These are phyloP conservation scores for Tribolium freemani DNA, from an alignment of 2,888 invertebrate genomes.

Conservation along the genomic window DNA sequence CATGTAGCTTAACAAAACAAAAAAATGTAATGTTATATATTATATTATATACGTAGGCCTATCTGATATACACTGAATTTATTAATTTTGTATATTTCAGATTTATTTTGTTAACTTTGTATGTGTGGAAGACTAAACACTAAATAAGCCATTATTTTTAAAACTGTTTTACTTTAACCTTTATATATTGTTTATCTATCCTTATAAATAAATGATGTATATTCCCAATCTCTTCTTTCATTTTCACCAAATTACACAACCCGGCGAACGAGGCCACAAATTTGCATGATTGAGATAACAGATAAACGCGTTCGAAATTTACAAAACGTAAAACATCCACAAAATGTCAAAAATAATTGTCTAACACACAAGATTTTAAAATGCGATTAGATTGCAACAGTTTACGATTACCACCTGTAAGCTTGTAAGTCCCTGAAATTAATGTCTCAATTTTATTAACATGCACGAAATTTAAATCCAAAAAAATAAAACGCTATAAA, in stretches of 20 bases:
- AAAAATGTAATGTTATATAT: constrained; percentile 56
- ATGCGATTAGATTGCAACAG: neutral
- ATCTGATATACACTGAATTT: constrained; percentile 64
- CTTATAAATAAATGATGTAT: constrained; percentile 63
- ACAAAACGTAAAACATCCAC: neutral
- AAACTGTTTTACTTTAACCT: constrained; percentile 56
- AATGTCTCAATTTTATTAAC: neutral
- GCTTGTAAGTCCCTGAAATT: neutral
- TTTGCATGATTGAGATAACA: constrained; percentile 5
- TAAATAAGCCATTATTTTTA: constrained; percentile 56
- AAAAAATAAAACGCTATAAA: too few relatives aligned
- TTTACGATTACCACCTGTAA: neutral
- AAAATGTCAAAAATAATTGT: neutral
- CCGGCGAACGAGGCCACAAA: neutral
- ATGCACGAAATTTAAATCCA: neutral
- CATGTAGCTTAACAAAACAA: constrained; percentile 63
- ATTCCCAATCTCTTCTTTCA: constrained; percentile 55
- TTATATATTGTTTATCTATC: constrained; percentile 60
- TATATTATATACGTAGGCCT: constrained; percentile 61
- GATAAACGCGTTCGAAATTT: neutral
- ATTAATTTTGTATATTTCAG: constrained; percentile 63
- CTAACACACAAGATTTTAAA: neutral
- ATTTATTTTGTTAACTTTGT: constrained; percentile 62
- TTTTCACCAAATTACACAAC: constrained; percentile 9
- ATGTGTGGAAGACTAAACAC: constrained; percentile 52